Percentiles rank a stretch among this genome's conserved stretches.
Conservation (phyloP, 1,140 invertebrate genomes). For the Drosophila nikananu region DNA sequence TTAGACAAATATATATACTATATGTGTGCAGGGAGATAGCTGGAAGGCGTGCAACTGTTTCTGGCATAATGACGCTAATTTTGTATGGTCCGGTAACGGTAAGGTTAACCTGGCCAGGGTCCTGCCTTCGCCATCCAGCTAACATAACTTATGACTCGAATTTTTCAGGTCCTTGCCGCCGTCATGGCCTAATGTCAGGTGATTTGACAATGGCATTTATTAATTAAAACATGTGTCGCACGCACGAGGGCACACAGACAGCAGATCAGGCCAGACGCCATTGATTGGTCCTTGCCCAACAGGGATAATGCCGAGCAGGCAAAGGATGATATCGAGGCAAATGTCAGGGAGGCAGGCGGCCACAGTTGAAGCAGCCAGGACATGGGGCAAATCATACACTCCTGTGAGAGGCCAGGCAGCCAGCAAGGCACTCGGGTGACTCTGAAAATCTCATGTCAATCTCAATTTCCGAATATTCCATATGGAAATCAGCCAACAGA, state of each 20-base stretch:
- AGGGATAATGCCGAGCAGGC: slow-evolving; percentile 15
- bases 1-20: slow-evolving; percentile 62
- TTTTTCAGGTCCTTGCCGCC: slow-evolving; percentile 64
- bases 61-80: slow-evolving; percentile 76
- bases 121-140: slow-evolving; percentile 11
- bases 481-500: slow-evolving; percentile 10
- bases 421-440: slow-evolving; percentile 16
- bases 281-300: slow-evolving; percentile 68
- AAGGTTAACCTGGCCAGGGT: neutral
- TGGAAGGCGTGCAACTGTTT: slow-evolving; percentile 52
- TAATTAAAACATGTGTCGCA: slow-evolving; percentile 80
- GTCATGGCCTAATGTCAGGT: slow-evolving; percentile 62
- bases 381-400: slow-evolving; percentile 11
- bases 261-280: slow-evolving; percentile 36
- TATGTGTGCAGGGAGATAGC: neutral
- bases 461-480: slow-evolving; percentile 5
- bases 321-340: slow-evolving; percentile 8
- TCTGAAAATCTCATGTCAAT: slow-evolving; percentile 10
- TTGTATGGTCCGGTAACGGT: slow-evolving; percentile 44
- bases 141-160: slow-evolving; percentile 68
- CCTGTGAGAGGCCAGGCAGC: neutral
- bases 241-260: slow-evolving; percentile 50
- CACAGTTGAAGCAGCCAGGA: slow-evolving; percentile 1
- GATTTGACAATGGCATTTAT: slow-evolving; percentile 83
- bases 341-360: neutral